phyloP scores from a whole-genome alignment of 2,113 vertebrate genomes.

The Ifrita kowaldi region DNA sequence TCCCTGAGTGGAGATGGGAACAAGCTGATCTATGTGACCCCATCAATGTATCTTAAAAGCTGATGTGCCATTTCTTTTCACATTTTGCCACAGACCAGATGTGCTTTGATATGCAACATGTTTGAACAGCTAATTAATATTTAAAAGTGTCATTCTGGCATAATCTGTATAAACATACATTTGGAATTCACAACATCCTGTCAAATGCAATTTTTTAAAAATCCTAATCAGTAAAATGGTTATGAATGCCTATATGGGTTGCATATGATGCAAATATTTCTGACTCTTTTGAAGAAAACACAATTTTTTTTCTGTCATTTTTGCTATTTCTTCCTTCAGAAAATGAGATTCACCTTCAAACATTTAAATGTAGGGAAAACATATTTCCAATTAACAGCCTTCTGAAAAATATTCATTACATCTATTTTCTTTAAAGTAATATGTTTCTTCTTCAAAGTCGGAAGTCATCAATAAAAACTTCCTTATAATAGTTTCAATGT shows the following conservation, averaged over 20 bases:
- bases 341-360: background rate
- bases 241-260: background rate
- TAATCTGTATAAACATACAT: background rate
- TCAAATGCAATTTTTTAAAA: background rate
- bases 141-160: conserved; percentile 18
- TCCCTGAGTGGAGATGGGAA: background rate
- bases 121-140: conserved; percentile 51
- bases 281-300: background rate
- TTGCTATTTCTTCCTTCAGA: background rate
- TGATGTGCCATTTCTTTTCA: conserved; percentile 23
- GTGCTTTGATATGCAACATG: conserved; percentile 31
- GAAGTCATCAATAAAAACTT: background rate
- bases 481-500: background rate
- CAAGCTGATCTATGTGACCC: conserved; percentile 13
- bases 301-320: background rate
- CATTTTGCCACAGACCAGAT: conserved; percentile 45
- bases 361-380: background rate
- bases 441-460: background rate
- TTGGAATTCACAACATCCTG: background rate
- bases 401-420: background rate
- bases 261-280: background rate
- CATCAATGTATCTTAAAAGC: conserved; percentile 27
- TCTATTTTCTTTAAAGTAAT: background rate
- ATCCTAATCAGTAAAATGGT: background rate
- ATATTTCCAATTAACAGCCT: background rate